Base-by-base conservation (phyloP, 1,140 invertebrate genomes). In the Pseudoatta argentina region DNA sequence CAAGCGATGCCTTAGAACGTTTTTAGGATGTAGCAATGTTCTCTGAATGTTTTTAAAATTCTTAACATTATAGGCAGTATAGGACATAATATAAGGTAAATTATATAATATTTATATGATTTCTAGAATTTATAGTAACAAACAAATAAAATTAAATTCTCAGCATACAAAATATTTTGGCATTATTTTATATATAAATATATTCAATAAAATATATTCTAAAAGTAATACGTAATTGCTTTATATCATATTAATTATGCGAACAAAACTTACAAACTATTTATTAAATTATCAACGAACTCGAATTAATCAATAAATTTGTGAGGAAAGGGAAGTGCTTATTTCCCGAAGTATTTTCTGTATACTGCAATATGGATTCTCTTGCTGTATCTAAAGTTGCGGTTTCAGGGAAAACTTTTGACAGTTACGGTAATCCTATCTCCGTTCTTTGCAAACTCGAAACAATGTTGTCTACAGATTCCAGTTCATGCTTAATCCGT, bases 401-500 rank as follows among this genome's bases (percentile, higher is more conserved):
- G 64, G 48, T 61, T 82, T 16, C 79, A 61, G 34, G 59, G 53
- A 72, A 72, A 82, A 82, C 79, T 82, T 82, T 59, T 67, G 67
- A 82, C 53, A 59, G 64, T 81, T 71, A 81, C 66, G 39, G 55
- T 82, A 82, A 82, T 82, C 39, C 53, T 21, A 73, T 82, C 55
- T 55, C 4, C 27, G 48, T 3, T 79, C 63, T 72, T 51, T 59
- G 18, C 6, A 61, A 82, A 82, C 55, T 82, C 34, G 67, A 73
- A 82, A 82, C 67, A 82, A 82, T 72, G 67, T 82, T 82, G 39
- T 39, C 21, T 82, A 72, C 53, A 59, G 67, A 72, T 82, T 82
- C 79, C 44, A 57, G 67, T 82, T 82, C 79, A 51, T 71, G 55
- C 34, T 82, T 82, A 82, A 82, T 82, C 39, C 55, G 27, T 72